Evolutionary conservation across 1,140 invertebrate species (phyloP), one percentile per base, ranked within the genome.

Genomic region (Yoshiicerus persimilis): DNA sequence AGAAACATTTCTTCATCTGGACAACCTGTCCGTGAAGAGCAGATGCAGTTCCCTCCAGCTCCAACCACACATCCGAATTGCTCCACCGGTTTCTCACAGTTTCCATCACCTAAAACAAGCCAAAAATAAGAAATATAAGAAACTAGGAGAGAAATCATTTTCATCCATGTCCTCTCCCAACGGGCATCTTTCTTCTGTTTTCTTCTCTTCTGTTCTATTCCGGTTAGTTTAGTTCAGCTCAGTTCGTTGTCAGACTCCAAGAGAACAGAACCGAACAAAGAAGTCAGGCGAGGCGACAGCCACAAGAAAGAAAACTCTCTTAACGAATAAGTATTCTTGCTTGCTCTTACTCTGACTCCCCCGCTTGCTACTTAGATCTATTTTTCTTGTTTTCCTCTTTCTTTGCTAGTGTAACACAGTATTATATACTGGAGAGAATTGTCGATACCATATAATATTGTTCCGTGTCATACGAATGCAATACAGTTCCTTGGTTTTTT

Each of bases 1-100:
- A 90, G 87, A 47, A 90, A 90, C 85, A 90, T 77, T 56, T 88
- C 77, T 47, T 87, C 56, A 39, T 86, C 86, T 36, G 87, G 86
- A 84, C 89, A 90, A 23, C 38, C 87, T 16, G n/a, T 10, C 36
- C 39, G 62, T 38, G 56, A 70, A 27, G 64, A 84, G 75, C 89
- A 90, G 34, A 88, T 39, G 56, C 89, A 90, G 47, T 87, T 84
- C 62, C 87, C 89, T 25, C 64, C 84, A 34, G 66, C 30, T 32
- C 83, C 38, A 20, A 90, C 70, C 56, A 87, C 64, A 84, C 89
- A 90, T 16, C 89, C 89, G 47, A 75, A 90, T 23, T 70, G 86
- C 20, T 88, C 80, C 64, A 56, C 84, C 13, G 80, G 62, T 16
- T 90, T 25, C 16, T 41, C 86, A 66, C 89, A 88, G 41, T 36